Evolutionary conservation across 92 coral and sea anemone species (phyloP).

Genomic region (Epizoanthus scotinus): DNA sequence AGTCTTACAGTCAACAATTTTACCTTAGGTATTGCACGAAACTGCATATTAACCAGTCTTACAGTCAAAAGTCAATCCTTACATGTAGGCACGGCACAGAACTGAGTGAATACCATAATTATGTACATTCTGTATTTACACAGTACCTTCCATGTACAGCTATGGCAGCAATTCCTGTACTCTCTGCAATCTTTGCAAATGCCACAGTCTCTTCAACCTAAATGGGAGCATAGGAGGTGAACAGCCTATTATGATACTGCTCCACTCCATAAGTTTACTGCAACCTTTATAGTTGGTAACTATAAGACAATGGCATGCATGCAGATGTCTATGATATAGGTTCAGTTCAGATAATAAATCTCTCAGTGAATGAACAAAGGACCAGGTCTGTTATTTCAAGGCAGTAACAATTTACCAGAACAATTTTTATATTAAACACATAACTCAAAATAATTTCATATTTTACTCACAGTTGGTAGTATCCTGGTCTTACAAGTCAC

Average conservation of each 20-base stretch:
- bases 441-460: no score
- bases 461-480: slow-evolving; percentile 83
- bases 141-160: slow-evolving; percentile 96
- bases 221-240: not conserved
- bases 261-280: no score
- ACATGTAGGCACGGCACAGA: no score
- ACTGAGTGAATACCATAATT: not conserved
- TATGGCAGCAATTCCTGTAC: slow-evolving; percentile 86
- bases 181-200: slow-evolving; percentile 70
- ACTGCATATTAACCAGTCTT: no score
- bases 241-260: not conserved
- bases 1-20: no score
- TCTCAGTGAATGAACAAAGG: not conserved
- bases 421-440: not conserved
- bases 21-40: no score
- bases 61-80: no score
- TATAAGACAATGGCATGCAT: no score
- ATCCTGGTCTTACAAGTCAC: slow-evolving; percentile 97
- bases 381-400: not conserved
- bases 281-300: no score
- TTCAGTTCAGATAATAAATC: no score
- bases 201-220: slow-evolving; percentile 88
- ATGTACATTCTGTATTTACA: not conserved
- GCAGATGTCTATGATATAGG: no score
- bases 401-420: not conserved